Base-by-base conservation (phyloP, 2,113 vertebrate genomes). In the Ornithorhynchus anatinus region DNA sequence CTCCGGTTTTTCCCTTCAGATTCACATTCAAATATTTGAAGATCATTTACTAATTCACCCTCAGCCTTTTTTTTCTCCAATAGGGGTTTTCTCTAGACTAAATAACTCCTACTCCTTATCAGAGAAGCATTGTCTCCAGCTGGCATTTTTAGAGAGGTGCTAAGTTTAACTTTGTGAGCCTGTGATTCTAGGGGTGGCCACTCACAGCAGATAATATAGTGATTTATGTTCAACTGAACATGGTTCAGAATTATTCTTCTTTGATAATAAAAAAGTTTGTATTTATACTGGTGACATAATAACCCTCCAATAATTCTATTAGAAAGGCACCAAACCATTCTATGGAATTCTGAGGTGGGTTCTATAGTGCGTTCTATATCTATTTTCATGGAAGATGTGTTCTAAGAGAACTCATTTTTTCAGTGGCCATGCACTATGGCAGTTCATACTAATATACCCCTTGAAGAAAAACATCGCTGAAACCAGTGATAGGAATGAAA, bases 401-500 rank as follows among this genome's bases (percentile, higher is more conserved):
- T 38, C 45, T 64, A 35, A 56, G 72, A 72, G 57, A 17, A 25
- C 68, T 58, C 59, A 13, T 81, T 37, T 52, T 39, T 69, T 69
- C 70, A 75, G 59, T 22, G 77, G 62, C 60, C 72, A 61, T 77
- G 75, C 69, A 42, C 62, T 63, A 20, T 8, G 29, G 51, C 40
- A 63, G 47, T 78, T 69, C 78, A 65, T 68, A 71, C 84, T 85
- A 72, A 81, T 71, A 60, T 72, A 40, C 35, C 27, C 61, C 57
- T 69, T 23, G 58, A 80, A 81, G 65, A 81, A 86, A 71, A 86
- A 45, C 2, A 44, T 40, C 36, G 14, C 65, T 16, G 20, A 52
- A 50, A 50, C 69, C 74, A 37, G 72, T 84, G 79, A 69, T 85
- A 47, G 61, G 77, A 72, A 54, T 77, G 67, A 60, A 80, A 77